Percentiles rank a stretch among this genome's conserved stretches.
phyloP scores from a whole-genome alignment of 2,888 invertebrate species.

The Chalcis sispes region DNA sequence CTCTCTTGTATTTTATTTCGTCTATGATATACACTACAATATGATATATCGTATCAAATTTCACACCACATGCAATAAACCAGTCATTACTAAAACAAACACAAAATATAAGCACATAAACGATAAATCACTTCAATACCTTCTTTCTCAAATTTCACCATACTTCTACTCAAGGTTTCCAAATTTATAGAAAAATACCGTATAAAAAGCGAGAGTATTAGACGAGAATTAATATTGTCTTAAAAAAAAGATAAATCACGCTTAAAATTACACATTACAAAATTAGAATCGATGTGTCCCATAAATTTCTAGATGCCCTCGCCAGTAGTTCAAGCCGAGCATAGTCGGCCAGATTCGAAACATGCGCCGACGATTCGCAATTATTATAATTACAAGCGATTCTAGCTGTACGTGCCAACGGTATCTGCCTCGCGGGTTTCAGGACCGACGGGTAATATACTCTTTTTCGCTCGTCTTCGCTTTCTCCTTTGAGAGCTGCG shows the following conservation, averaged over 20 bases:
- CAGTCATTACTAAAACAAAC: background rate
- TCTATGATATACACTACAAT: no score
- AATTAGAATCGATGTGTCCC: background rate
- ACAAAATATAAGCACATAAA: background rate
- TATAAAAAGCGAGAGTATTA: no score
- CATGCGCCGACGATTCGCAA: constrained; percentile 1
- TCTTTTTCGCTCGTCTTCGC: constrained; percentile 3
- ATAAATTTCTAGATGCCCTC: constrained; percentile 2
- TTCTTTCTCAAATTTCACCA: no score
- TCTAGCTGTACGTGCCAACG: background rate
- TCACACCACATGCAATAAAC: background rate
- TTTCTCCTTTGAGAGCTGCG: background rate
- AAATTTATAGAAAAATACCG: no score
- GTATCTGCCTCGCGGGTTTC: no score
- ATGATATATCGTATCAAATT: background rate
- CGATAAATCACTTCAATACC: background rate
- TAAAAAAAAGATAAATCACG: background rate
- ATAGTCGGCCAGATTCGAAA: constrained; percentile 3
- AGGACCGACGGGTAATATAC: no score
- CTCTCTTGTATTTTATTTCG: no score
- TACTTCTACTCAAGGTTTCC: no score
- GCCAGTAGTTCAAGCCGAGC: constrained; percentile 18
- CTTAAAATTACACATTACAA: constrained; percentile 9
- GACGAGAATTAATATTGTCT: constrained; percentile 34
- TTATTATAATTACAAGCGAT: constrained; percentile 13